Evolutionary conservation across 2,888 invertebrate genomes (phyloP).

Genomic region (Amorpha juglandis): DNA sequence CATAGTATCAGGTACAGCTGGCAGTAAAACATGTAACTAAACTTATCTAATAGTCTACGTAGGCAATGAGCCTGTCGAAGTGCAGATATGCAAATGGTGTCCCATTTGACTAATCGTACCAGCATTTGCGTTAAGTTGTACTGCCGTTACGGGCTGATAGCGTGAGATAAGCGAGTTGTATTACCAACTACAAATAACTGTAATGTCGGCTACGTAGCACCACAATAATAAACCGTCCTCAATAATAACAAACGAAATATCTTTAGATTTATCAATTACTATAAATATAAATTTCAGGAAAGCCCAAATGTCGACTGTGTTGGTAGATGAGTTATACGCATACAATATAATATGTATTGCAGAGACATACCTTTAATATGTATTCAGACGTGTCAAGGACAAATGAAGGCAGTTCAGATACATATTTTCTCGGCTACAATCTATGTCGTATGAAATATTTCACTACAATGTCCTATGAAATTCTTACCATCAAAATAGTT

Average conservation of each 20-base stretch:
- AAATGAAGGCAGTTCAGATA: conserved; percentile 1
- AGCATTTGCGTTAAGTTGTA: conserved; percentile 55
- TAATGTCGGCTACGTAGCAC: background rate
- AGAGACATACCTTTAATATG: background rate
- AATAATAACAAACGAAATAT: background rate
- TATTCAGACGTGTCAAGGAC: conserved; percentile 27
- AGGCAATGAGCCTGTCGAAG: conserved; percentile 38
- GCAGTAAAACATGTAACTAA: background rate
- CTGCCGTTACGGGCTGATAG: conserved; percentile 58
- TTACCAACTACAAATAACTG: background rate
- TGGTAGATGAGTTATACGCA: too few species aligned
- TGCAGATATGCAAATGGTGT: conserved; percentile 66
- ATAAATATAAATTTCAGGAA: too few species aligned
- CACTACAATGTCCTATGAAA: background rate
- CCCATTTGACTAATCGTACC: conserved; percentile 69
- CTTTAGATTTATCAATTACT: too few species aligned
- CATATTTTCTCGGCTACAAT: background rate
- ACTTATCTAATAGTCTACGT: background rate
- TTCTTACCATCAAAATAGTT: background rate
- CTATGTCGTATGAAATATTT: background rate
- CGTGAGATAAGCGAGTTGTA: conserved; percentile 49
- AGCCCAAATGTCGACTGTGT: too few species aligned
- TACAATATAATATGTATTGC: background rate
- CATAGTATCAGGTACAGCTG: background rate
- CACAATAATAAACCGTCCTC: background rate